Evolutionary conservation across 1,140 invertebrate species (phyloP).

Genomic region (Drosophila burlai): DNA sequence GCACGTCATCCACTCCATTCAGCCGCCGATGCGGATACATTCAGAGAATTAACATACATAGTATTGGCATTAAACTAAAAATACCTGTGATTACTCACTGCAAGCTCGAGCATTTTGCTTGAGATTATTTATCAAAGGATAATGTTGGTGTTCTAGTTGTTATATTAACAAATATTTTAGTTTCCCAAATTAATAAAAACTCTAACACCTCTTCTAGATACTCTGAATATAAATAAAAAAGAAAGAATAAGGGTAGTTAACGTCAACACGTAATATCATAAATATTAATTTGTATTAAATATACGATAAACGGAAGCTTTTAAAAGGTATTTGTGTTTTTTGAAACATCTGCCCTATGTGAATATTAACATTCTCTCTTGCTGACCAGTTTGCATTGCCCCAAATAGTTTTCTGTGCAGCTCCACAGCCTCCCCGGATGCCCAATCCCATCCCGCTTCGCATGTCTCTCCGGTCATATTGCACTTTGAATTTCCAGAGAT

Average conservation of each 20-base stretch:
- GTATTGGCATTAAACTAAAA: background rate
- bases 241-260: no score
- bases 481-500: slow-evolving; percentile 38
- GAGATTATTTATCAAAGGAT: background rate
- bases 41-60: slow-evolving; percentile 15
- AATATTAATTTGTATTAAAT: background rate
- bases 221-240: no score
- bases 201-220: no score
- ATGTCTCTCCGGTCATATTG: slow-evolving; percentile 43
- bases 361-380: background rate
- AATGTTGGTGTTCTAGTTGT: background rate
- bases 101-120: background rate
- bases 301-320: background rate
- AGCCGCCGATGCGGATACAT: slow-evolving; percentile 16
- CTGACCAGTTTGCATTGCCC: background rate
- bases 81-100: background rate
- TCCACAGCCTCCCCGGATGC: background rate
- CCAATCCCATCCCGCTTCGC: slow-evolving; percentile 30
- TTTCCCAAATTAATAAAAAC: no score
- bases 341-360: no score
- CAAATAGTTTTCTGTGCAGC: slow-evolving; percentile 1
- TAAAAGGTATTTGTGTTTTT: background rate
- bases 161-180: background rate
- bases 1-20: slow-evolving; percentile 68
- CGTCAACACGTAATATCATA: no score